Conservation (phyloP, 2,113 vertebrate genomes). For the zebrafish (Danio rerio) region DNA sequence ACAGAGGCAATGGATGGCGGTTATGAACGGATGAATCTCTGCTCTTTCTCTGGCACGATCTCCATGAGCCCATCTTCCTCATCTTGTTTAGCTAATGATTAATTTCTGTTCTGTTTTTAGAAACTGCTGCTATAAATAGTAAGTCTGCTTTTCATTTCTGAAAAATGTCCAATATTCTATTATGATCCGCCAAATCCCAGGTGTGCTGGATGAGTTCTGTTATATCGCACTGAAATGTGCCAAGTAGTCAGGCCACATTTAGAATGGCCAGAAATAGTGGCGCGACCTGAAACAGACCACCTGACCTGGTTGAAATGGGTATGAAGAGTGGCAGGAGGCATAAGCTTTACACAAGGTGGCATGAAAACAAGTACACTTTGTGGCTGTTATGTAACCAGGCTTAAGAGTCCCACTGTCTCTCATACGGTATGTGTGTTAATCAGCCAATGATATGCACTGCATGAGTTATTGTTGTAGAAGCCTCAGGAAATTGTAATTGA, state of each 20-base stretch:
- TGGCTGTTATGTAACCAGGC: constrained; percentile 63
- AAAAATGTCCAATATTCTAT: constrained; percentile 49
- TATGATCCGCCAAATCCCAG: constrained; percentile 48
- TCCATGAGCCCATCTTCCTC: constrained; percentile 17
- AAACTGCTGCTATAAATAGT: constrained; percentile 53
- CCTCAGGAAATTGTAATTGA: neutral
- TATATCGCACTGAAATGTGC: constrained; percentile 52
- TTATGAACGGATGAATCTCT: neutral
- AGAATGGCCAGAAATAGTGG: constrained; percentile 56
- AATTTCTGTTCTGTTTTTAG: constrained; percentile 57
- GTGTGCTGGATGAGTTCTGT: constrained; percentile 53
- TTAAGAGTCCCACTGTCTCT: constrained; percentile 50
- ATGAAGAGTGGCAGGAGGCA: constrained; percentile 32
- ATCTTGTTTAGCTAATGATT: constrained; percentile 51
- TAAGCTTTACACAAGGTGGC: constrained; percentile 45
- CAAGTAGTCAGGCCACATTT: constrained; percentile 54
- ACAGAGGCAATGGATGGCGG: neutral
- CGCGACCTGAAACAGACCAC: constrained; percentile 38
- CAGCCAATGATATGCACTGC: constrained; percentile 28
- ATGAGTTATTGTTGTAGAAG: neutral
- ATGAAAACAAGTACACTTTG: constrained; percentile 44
- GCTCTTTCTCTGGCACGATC: constrained; percentile 20
- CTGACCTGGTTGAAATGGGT: constrained; percentile 49
- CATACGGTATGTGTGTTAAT: constrained; percentile 45
- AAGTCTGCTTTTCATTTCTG: constrained; percentile 54